A percentile compares a stretch with the other conserved stretches of the same genome.
Conservation (phyloP, 2,888 invertebrate genomes). For the Sarcophaga rosellei region DNA sequence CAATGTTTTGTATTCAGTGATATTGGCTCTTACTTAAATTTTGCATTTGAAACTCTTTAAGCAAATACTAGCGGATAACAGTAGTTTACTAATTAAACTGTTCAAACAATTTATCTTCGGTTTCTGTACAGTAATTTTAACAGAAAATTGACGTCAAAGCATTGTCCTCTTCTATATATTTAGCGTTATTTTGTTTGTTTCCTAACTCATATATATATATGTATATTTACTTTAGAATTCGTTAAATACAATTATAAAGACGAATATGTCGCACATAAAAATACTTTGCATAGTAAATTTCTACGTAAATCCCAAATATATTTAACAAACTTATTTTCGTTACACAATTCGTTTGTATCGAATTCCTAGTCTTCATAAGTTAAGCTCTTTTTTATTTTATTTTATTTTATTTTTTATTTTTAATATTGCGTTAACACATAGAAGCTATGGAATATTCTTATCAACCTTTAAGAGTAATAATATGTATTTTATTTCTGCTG, state of each 20-base stretch:
- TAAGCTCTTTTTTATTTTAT: too few species aligned
- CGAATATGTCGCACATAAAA: too few species aligned
- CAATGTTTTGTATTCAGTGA: background rate
- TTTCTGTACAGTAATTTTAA: background rate
- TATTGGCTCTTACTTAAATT: constrained; percentile 34
- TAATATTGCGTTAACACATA: background rate
- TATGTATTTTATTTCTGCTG: constrained; percentile 27
- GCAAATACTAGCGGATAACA: background rate
- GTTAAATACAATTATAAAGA: too few species aligned
- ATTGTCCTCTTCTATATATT: background rate
- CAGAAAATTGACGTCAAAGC: constrained; percentile 32
- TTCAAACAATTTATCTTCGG: constrained; percentile 24
- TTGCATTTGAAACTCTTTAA: constrained; percentile 14
- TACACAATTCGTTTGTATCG: background rate
- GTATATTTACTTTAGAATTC: too few species aligned
- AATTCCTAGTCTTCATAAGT: background rate
- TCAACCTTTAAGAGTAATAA: constrained; percentile 5
- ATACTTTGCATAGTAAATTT: too few species aligned
- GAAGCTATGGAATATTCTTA: background rate
- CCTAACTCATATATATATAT: too few species aligned
- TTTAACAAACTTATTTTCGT: too few species aligned
- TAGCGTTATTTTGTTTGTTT: background rate
- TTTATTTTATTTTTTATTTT: background rate
- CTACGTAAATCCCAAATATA: too few species aligned
- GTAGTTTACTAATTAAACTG: background rate